phyloP scores from a whole-genome alignment of 2,113 vertebrate genomes.

The Egretta garzetta region DNA sequence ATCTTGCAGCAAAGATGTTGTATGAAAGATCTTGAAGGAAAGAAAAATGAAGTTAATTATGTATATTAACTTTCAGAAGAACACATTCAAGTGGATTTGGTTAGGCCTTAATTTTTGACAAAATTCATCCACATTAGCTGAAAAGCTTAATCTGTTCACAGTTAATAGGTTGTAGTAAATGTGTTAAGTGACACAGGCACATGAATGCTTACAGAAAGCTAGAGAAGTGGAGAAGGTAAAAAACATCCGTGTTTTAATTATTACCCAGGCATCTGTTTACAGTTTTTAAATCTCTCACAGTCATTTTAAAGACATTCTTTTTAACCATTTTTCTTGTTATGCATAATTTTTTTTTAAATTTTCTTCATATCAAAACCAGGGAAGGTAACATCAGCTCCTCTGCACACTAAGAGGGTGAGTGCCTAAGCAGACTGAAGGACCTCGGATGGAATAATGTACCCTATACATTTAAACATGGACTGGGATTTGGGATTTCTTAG shows the following conservation, averaged over 20 bases:
- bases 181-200: neutral
- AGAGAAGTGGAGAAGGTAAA: neutral
- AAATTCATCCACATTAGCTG: neutral
- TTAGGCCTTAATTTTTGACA: neutral
- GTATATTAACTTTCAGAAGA: neutral
- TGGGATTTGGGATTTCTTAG: neutral
- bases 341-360: neutral
- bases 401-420: neutral
- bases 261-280: neutral
- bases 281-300: neutral
- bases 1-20: neutral
- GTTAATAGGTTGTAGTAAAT: neutral
- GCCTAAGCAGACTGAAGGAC: neutral
- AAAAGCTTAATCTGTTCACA: neutral
- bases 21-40: neutral
- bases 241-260: neutral
- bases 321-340: neutral
- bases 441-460: neutral
- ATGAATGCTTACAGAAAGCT: neutral
- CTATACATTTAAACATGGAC: neutral
- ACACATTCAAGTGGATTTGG: neutral
- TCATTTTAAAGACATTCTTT: neutral
- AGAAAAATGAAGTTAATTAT: neutral
- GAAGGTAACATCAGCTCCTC: neutral
- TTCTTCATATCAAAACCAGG: neutral